Conservation (phyloP, 2,113 vertebrate genomes). For the Caloenas nicobarica region DNA sequence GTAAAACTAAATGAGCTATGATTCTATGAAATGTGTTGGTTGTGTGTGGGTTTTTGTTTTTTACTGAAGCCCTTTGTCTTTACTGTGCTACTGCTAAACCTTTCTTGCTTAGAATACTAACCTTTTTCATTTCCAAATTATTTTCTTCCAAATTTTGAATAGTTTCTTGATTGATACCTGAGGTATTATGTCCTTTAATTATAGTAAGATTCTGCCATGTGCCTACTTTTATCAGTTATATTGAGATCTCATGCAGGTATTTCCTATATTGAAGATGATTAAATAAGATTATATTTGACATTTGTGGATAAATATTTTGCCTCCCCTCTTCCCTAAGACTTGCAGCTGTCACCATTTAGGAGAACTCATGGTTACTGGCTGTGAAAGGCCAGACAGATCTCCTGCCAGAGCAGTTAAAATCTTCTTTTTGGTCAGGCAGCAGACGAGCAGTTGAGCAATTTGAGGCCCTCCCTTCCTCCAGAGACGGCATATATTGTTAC, state of each 20-base stretch:
- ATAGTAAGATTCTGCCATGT: background rate
- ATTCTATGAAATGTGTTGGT: too few species aligned
- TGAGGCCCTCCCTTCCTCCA: background rate
- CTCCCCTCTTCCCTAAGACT: background rate
- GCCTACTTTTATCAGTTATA: background rate
- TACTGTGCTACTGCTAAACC: background rate
- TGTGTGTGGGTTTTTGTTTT: background rate
- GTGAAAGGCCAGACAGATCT: background rate
- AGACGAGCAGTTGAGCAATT: background rate
- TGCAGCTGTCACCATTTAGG: background rate
- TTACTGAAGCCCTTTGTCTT: background rate
- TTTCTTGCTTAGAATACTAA: background rate
- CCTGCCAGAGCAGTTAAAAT: background rate
- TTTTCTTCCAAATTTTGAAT: background rate
- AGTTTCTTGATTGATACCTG: background rate
- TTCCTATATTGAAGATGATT: background rate
- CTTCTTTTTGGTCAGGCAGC: background rate
- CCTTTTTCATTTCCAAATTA: background rate
- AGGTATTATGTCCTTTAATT: background rate
- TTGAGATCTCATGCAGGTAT: background rate
- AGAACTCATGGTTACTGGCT: conserved; percentile 12
- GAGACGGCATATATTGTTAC: background rate
- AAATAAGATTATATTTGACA: background rate
- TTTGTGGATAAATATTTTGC: background rate
- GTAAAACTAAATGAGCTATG: background rate